Base-by-base conservation (phyloP, 2,113 vertebrate genomes). In the Bostrychus sinensis region DNA sequence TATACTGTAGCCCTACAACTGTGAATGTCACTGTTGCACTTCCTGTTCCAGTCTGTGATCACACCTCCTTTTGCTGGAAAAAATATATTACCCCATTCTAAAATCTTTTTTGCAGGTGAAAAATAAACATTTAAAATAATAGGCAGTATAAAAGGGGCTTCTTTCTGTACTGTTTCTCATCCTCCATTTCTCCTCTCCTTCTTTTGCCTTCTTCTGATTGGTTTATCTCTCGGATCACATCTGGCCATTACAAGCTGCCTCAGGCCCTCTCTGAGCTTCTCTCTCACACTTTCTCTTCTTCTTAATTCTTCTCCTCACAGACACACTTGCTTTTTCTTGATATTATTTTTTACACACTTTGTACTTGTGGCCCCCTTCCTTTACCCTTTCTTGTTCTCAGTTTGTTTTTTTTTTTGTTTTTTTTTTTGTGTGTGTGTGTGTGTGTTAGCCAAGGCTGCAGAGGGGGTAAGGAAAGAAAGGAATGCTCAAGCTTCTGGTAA, bases 221-320 rank as follows among this genome's bases (percentile, higher is more conserved):
- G 83, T 91, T 86, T 83, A 84, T 88, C 77, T 89, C 85, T 91
- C 88, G 80, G 80, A 86, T 87, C 78, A 86, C 87, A 89, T 86
- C 84, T 89, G 84, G 85, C 86, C 82, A 89, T 92, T 86, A 85
- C 84, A 86, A 89, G 88, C 88, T 88, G 88, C 86, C 74, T 71
- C 89, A 84, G 83, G 79, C 87, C n/a, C 84, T 81, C 76, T 87
- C 82, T 67, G 57, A 86, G 82, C 81, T 74, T 82, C 70, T 82
- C 70, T 82, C 58, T 79, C 72, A 81, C 53, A 85, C 77, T 39
- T 58, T 56, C 25, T 38, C n/a, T 70, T 28, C 57, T 20, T 45
- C 60, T 57, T 57, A 8, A 41, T 14, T 75, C 70, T 76, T 9
- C 74, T 65, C 61, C 54, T 74, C 74, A 72, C 67, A 55, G 51